Conservation (phyloP, 2,113 vertebrate species). For the Epinephelus fuscoguttatus region DNA sequence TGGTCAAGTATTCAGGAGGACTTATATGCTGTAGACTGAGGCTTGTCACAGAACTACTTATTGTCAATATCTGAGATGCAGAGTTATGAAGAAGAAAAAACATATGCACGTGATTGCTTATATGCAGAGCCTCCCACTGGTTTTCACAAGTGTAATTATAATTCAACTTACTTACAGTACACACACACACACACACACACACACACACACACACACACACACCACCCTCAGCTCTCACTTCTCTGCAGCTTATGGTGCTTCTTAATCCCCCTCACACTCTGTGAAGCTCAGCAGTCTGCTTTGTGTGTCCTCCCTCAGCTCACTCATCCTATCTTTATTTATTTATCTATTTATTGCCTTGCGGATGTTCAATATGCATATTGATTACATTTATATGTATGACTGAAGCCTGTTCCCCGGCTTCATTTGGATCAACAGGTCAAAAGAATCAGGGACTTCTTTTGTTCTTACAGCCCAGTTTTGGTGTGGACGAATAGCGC, state of each 20-base stretch:
- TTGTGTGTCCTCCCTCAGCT: conserved; percentile 17
- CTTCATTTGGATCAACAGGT: conserved; percentile 18
- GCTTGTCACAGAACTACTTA: not conserved
- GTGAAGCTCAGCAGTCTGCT: conserved; percentile 8
- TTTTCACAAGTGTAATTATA: conserved; percentile 26
- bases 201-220: not conserved
- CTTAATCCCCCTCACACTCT: conserved; percentile 9
- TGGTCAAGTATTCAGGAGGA: conserved; percentile 4
- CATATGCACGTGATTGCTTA: not conserved
- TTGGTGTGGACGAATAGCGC: not conserved
- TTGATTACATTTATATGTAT: not conserved
- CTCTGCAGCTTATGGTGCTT: conserved; percentile 2
- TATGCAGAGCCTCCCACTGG: not conserved
- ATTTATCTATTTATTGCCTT: not conserved
- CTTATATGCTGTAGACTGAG: conserved; percentile 4
- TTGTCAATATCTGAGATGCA: not conserved
- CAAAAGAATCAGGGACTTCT: not conserved
- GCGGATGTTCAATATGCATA: not conserved
- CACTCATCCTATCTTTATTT: not conserved
- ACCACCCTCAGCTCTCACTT: not conserved
- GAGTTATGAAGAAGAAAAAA: conserved; percentile 4
- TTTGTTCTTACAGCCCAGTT: not conserved
- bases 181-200: conserved; percentile 11
- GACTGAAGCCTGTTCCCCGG: not conserved
- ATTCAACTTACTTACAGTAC: not conserved